These are phyloP conservation scores for Platanista minor DNA, from an alignment of 2,113 vertebrate genomes.

Conservation along the genomic window DNA sequence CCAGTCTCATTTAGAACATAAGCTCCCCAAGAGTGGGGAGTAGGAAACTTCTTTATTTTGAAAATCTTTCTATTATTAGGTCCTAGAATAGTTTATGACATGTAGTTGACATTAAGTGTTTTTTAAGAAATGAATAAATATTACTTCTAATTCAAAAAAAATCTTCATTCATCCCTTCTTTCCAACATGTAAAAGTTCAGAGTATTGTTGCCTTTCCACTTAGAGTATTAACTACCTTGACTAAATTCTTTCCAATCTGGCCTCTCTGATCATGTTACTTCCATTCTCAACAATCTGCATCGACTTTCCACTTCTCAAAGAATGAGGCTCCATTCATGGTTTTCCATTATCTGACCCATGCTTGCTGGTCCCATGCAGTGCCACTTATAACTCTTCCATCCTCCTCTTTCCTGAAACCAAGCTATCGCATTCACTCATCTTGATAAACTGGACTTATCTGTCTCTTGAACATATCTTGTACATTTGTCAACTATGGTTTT, in stretches of 20 bases:
- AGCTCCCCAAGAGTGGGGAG: not conserved
- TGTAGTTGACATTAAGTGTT: not conserved
- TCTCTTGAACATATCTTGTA: not conserved
- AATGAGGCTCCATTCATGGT: not conserved
- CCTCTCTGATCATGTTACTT: not conserved
- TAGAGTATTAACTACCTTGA: not conserved
- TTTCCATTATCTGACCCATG: not conserved
- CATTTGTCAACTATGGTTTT: not conserved
- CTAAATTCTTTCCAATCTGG: not conserved
- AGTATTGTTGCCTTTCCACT: not conserved
- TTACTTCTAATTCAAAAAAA: not conserved
- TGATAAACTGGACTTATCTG: not conserved
- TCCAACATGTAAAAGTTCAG: not conserved
- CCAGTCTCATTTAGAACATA: not conserved
- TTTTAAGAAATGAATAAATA: not conserved
- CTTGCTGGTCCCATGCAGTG: rapidly evolving
- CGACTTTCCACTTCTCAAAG: not conserved
- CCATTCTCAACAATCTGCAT: not conserved
- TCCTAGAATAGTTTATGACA: rapidly evolving
- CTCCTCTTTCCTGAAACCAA: not conserved
- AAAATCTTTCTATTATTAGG: not conserved
- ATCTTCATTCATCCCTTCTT: not conserved
- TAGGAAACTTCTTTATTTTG: not conserved
- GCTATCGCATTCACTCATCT: not conserved
- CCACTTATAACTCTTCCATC: not conserved